Evolutionary conservation across 2,888 invertebrate genomes (phyloP).

Genomic region (Scrobipalpa atriplicella): DNA sequence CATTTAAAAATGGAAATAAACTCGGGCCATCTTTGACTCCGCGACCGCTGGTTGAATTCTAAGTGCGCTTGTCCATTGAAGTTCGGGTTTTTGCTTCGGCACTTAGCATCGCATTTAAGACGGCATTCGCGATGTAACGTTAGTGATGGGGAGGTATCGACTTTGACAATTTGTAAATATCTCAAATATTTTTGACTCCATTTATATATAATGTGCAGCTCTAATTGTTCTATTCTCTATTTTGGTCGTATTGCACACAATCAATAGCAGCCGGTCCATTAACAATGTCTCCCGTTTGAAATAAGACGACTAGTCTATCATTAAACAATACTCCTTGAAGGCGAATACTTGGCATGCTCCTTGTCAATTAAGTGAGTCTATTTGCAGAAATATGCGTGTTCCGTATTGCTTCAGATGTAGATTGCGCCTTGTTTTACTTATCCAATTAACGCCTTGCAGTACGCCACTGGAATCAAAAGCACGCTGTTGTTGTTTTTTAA

Average conservation of each 20-base stretch:
- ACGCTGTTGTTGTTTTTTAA: not conserved
- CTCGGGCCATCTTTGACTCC: constrained; percentile 79
- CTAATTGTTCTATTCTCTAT: not conserved
- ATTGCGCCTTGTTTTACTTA: constrained; percentile 10
- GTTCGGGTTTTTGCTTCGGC: constrained; percentile 55
- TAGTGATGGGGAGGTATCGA: not conserved
- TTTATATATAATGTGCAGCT: too few species aligned
- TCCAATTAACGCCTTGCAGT: constrained; percentile 12
- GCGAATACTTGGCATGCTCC: constrained; percentile 7
- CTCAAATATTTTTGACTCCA: not conserved
- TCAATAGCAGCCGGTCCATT: constrained; percentile 2
- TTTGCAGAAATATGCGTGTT: constrained; percentile 19
- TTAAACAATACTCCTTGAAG: constrained; percentile 15
- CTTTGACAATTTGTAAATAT: not conserved
- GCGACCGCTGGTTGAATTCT: constrained; percentile 76
- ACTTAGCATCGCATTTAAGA: constrained; percentile 16
- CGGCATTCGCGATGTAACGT: not conserved
- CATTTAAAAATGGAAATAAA: constrained; percentile 84
- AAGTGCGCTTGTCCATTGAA: constrained; percentile 70
- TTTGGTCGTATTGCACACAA: not conserved
- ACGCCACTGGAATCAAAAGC: not conserved
- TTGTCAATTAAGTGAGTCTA: constrained; percentile 7
- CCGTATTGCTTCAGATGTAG: constrained; percentile 14
- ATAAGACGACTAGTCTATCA: constrained; percentile 13
- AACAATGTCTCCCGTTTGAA: constrained; percentile 7